Evolutionary conservation across 2,888 invertebrate species (phyloP).

Genomic region (Tiphia femorata): DNA sequence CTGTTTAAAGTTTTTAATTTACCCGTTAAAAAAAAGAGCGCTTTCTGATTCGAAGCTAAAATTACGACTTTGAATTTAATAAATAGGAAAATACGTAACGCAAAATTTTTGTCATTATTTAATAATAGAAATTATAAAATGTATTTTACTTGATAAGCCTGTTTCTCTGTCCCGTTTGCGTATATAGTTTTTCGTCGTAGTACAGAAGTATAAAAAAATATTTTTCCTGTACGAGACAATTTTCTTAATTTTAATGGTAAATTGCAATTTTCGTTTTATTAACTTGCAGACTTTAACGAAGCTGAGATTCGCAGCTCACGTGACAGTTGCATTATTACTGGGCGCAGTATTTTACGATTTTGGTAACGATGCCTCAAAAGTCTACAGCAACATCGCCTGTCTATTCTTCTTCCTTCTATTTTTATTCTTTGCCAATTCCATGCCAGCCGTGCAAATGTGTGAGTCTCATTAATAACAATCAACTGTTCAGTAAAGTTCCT

Average conservation of each 20-base stretch:
- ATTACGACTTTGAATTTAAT: too few species aligned
- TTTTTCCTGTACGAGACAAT: too few species aligned
- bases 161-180: too few species aligned
- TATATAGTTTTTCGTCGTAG: too few species aligned
- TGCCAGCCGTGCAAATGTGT: conserved; percentile 77
- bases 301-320: conserved; percentile 71
- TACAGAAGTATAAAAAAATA: too few species aligned
- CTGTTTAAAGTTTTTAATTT: too few species aligned
- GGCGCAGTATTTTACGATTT: conserved; percentile 74
- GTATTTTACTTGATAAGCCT: neutral
- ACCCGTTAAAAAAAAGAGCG: too few species aligned
- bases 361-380: conserved; percentile 72
- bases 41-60: too few species aligned
- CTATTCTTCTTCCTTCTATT: conserved; percentile 75
- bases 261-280: too few species aligned
- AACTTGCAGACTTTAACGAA: conserved; percentile 63
- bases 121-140: neutral
- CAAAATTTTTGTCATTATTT: neutral
- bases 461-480: conserved; percentile 63
- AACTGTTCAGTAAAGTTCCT: neutral
- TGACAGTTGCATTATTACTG: conserved; percentile 72
- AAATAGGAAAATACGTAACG: too few species aligned
- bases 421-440: conserved; percentile 75
- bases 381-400: conserved; percentile 73
- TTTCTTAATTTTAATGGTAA: neutral